A percentile compares a stretch with the other conserved stretches of the same genome.
These are phyloP conservation scores for Aricia artaxerxes DNA, from an alignment of 2,888 invertebrate species.

Conservation along the genomic window DNA sequence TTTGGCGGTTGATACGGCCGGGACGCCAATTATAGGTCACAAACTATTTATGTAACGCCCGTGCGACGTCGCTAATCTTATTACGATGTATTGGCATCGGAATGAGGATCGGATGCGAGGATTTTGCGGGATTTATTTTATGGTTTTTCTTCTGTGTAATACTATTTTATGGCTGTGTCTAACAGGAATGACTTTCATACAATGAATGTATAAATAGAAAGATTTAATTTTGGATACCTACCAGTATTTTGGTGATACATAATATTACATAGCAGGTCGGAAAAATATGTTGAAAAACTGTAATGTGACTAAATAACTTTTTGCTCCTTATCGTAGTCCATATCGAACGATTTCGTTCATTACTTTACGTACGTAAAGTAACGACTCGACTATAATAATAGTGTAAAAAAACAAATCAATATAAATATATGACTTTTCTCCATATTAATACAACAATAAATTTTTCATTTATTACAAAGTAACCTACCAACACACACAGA, in stretches of 20 bases:
- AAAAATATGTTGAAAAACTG: no score
- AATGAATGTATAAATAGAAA: background rate
- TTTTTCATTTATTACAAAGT: background rate
- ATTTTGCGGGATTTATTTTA: conserved; percentile 35
- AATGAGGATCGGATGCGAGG: conserved; percentile 51
- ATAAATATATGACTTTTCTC: no score
- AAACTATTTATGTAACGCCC: conserved; percentile 79
- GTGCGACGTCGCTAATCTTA: conserved; percentile 78
- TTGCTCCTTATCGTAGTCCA: no score
- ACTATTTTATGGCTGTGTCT: background rate
- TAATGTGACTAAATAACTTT: no score
- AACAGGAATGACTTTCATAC: background rate
- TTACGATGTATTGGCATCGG: conserved; percentile 79
- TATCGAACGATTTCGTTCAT: no score
- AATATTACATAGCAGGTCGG: no score
- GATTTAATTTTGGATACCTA: background rate
- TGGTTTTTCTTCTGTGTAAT: conserved; percentile 19
- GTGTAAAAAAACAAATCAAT: no score
- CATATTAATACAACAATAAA: no score
- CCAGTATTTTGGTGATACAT: background rate
- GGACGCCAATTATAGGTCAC: conserved; percentile 78
- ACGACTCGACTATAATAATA: no score
- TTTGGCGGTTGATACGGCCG: conserved; percentile 45
- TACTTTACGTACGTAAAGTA: no score
- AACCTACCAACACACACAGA: background rate